Base-by-base conservation (phyloP, 2,113 vertebrate genomes). In the Phylloscopus whistleri region DNA sequence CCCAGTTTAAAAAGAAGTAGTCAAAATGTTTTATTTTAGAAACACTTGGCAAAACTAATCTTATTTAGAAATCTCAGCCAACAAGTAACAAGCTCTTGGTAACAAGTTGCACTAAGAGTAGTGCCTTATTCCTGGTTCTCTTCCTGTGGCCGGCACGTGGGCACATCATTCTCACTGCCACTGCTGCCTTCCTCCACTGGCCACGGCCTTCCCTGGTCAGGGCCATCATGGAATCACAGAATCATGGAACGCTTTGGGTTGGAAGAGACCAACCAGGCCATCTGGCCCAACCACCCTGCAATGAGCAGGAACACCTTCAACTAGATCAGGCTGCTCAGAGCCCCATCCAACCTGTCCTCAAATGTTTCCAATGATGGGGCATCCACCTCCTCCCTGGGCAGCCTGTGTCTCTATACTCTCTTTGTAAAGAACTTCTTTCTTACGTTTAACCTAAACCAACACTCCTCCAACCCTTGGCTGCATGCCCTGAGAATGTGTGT, bases 121-220 rank as follows among this genome's bases (percentile, higher is more conserved):
- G 39, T 7, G 0, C 59, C 7, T 1, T 74, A 13, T 30, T 51
- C 67, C 64, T 39, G 27, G 6, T 0, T 13, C 66, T n/a, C 4
- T 22, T 63, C 6, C 35, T 23, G 6, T 5, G 3, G n/a, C 17
- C 12, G 19, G 22, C 23, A 5, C 44, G 48, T 1, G 1, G 35
- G n/a, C 30, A 28, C 59, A 8, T 13, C 23, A 3, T 11, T 55
- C 56, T 9, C 5, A 0, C 10, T 49, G 35, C 13, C 41, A 10
- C 39, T 18, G 10, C 37, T 55, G 21, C 63, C 33, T 80, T 41
- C 59, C 33, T 52, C 21, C 11, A 1, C 46, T 41, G 43, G 22
- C 56, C 72, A 48, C 4, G 1, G 12, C 59, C 7, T 75, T 59
- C 44, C 33, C 43, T 5, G 11, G 4, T 20, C 15, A 3, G 27